Percentiles rank a stretch among this genome's conserved stretches.
These are phyloP conservation scores for Lethenteron camtschaticum DNA, from an alignment of 2,113 vertebrate species.

Conservation along the genomic window DNA sequence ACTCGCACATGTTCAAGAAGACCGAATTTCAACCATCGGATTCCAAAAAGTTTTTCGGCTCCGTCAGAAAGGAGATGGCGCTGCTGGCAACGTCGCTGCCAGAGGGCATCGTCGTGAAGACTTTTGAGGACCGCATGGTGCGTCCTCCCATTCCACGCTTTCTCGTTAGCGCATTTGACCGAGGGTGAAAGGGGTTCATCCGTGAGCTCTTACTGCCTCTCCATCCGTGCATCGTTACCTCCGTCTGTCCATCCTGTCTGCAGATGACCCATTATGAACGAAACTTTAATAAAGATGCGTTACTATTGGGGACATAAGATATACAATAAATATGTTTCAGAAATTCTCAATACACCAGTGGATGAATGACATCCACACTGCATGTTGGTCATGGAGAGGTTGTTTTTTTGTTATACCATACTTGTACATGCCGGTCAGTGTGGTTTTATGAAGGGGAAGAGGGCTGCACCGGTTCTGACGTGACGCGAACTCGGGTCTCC, in stretches of 20 bases:
- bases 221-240: not conserved
- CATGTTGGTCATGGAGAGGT: no score
- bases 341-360: no score
- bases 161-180: not conserved
- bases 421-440: no score
- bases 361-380: no score
- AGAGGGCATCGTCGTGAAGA: slow-evolving; percentile 96
- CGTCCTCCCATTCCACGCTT: slow-evolving; percentile 13
- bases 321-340: no score
- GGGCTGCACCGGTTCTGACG: no score
- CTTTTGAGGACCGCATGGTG: slow-evolving; percentile 93
- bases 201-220: no score
- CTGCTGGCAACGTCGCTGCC: slow-evolving; percentile 83
- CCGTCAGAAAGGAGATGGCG: slow-evolving; percentile 90
- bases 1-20: slow-evolving; percentile 80
- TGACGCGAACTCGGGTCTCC: no score
- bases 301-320: no score
- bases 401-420: no score
- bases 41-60: slow-evolving; percentile 96
- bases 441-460: no score
- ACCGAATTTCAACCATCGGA: slow-evolving; percentile 95
- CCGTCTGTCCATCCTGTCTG: not conserved
- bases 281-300: not conserved
- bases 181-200: not conserved
- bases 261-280: accelerated